phyloP scores from a whole-genome alignment of 2,113 vertebrate genomes.

The Meles meles region DNA sequence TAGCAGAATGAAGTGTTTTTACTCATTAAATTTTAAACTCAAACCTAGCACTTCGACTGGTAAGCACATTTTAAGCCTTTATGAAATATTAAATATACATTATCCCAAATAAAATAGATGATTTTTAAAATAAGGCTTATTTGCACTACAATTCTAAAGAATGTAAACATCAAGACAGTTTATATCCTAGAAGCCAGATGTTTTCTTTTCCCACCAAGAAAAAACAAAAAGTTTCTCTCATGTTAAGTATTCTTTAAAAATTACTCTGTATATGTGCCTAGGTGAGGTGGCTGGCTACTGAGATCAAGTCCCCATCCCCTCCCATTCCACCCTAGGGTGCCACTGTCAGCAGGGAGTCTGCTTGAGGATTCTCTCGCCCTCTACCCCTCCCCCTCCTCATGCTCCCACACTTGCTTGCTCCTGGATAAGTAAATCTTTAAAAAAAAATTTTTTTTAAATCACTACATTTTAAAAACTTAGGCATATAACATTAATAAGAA shows the following conservation, averaged over 20 bases:
- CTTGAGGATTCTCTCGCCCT: background rate
- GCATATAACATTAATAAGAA: background rate
- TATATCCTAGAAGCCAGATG: background rate
- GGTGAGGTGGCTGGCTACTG: background rate
- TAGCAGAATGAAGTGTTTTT: background rate
- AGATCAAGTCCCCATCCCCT: background rate
- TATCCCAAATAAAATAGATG: background rate
- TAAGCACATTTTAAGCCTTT: background rate
- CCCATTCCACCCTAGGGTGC: background rate
- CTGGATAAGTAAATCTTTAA: background rate
- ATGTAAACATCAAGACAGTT: background rate
- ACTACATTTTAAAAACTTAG: background rate
- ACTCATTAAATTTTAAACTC: background rate
- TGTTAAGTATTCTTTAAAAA: slow-evolving; percentile 4
- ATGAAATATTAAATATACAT: background rate
- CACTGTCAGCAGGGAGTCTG: background rate
- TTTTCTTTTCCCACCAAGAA: background rate
- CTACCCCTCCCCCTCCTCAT: background rate
- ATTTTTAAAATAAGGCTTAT: background rate
- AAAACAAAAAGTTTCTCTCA: background rate
- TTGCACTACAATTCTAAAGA: background rate
- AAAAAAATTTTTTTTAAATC: background rate
- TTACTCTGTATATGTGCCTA: background rate
- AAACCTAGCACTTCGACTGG: background rate
- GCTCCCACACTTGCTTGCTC: background rate